Evolutionary conservation across 2,113 vertebrate species (phyloP), one percentile per base, ranked within the genome.

Genomic region (Neopipo cinnamomea): DNA sequence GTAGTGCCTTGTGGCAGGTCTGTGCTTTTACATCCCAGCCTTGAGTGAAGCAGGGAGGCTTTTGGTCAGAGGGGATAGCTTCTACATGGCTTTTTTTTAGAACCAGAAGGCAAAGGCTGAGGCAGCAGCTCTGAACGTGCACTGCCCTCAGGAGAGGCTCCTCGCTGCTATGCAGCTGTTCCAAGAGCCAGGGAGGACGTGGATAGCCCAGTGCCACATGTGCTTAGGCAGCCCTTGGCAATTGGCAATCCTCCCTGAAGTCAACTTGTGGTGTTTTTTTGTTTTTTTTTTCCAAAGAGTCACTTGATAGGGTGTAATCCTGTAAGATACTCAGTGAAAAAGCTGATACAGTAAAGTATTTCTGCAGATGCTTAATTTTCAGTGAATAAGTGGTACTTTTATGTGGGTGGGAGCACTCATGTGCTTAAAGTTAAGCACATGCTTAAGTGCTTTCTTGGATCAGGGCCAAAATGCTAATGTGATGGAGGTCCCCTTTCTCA

Each of bases 391-490:
- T 95, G 41, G 83, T 63, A 35, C 75, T 96, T 96, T 96, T 91
- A 95, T 96, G 96, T 95, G 93, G 88, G 80, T 94, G 95, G 92
- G 95, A 95, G 95, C 91, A 90, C 91, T 97, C 83, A 59, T 88
- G 37, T 96, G 95, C 96, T 97, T 97, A 96, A 96, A 95, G 79
- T 95, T 97, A 96, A 96, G 95, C 92, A 82, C 18, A 14, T 95
- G 93, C 96, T 96, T 96, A 96, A 96, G 93, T 96, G 95, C 93
- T 97, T 96, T 97, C 61, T 94, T 95, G 96, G 93, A 56, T 37
- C 58, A 18, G 73, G 73, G 88, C 95, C 96, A 94, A 86, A 93
- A 86, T 79, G 73, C 77, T 93, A 75, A 94, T 96, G 67, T 79
- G 33, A 25, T 74, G 49, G 73, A 93, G 65, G 59, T 91, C 89